Evolutionary conservation across 2,797 vertebrate genomes (phyloP), one percentile per base, ranked within the genome.

Genomic region (Anomalospiza imberbis): DNA sequence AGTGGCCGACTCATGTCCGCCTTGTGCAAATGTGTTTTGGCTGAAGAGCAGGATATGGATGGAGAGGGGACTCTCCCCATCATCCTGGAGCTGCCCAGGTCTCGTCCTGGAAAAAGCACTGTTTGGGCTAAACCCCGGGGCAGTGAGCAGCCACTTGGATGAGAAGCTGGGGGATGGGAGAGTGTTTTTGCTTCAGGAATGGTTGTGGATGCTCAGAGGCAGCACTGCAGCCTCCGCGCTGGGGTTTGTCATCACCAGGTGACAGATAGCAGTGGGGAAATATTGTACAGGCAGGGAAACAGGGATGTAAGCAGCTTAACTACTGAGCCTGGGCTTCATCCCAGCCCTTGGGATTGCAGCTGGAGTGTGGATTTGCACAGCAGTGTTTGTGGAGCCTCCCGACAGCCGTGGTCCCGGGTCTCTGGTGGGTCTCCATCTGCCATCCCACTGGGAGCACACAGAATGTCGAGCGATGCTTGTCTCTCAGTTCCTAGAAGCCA

Each of bases 391-490:
- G 4, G 73, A 92, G 57, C 65, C 40, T 88, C 68, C 53, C 0
- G 0, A n/a, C 2, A 2, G 28, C 51, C 0, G 0, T 40, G 72
- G 61, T 45, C 5, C 2, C 0, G 0, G 78, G 29, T 70, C 61
- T 93, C 36, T 1, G 1, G 38, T 3, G 26, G 53, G 24, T 68
- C 40, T 79, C 81, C 32, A 0, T 57, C 60, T 2, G 12, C 22
- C 70, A 17, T 90, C 86, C 84, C 1, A 0, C 77, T 45, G 63
- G 81, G 84, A 76, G 44, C 12, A 0, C 1, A 5, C 50, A 31
- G 12, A 57, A 61, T 9, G 17, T 26, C 8, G 65, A 62, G 42
- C 1, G 2, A 17, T 28, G 40, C 32, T 29, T 5, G 40, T 74
- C 32, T 42, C 48, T 65, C 18, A 0, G 9, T 77, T 89, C 81